Evolutionary conservation across 2,113 vertebrate genomes (phyloP), one percentile per base, ranked within the genome.

Genomic region (mouse (Mus musculus)): DNA sequence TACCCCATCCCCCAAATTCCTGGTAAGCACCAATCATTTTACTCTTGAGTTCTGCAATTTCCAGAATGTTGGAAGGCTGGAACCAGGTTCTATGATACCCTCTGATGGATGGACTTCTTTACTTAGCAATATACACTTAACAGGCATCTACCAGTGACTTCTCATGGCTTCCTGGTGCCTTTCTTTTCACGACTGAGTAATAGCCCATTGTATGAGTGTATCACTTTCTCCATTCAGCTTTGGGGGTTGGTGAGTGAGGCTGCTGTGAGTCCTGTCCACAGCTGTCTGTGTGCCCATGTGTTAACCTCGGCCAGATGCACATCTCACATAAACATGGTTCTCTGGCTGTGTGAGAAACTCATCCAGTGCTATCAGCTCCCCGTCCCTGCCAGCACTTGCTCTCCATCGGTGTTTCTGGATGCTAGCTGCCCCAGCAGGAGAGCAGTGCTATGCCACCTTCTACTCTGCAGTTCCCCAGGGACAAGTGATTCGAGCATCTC

Each of bases 1-100:
- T 61, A 71, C 39, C 4, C 14, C 28, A 49, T 11, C 33, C 7
- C 30, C 26, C 49, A 49, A 88, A 59, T 77, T 56, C 46, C 73
- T 86, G 54, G 39, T 12, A 93, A 91, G 17, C 77, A 63, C 1
- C n/a, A 2, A 89, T 63, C 24, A 49, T 96, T 86, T 89, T 72
- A 77, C 1, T 90, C 69, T 94, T 49, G 90, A 77, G 16, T 72
- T 97, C n/a, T 72, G 30, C 2, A 17, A 88, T 36, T 92, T 94
- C 63, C 33, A 82, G 20, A 78, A 84, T 54, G 49, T 73, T 56
- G 49, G 33, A 72, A 26, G 81, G 72, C 46, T 88, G 26, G 69
- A 84, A 92, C n/a, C 54, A 92, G n/a, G 65, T 49, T 30, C 52
- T 14, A 77, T 17, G 14, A 46, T 19, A 14, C 28, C 36, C 9